Base-by-base conservation (phyloP, 2,888 invertebrate genomes). In the Andrena dorsata region DNA sequence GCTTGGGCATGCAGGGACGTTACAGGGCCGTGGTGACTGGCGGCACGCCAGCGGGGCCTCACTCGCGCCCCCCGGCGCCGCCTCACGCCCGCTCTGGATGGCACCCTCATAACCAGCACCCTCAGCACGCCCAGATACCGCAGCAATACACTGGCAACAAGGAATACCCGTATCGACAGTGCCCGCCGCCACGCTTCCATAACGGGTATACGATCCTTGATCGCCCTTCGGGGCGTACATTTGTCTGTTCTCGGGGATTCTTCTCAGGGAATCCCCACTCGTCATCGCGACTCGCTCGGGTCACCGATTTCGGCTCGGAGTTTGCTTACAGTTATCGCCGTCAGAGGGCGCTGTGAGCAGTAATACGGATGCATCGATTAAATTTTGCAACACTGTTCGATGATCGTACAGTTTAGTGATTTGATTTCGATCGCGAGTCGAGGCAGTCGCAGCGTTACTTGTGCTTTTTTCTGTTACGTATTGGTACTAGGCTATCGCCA, bases 101-200 rank as follows among this genome's bases (percentile, higher is more conserved):
- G 90, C 92, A 91, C 80, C 80, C 87, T 13, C 92, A 91, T 85
- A 82, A 82, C 72, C 90, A 88, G 26, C 91, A 91, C 56, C 85
- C 78, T 60, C 87, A 88, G 28, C 91, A 90, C 76, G 89, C 86
- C 30, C 86, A 88, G 74, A 87, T 85, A 60, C 83, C 86, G 32
- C 83, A 84, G 65, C 92, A 92, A 83, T 90, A 88, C 85, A 68
- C 80, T 80, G 75, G 78, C 84, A 92, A 90, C 92, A 92, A 92
- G 92, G 92, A 92, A 83, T 91, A 91, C 81, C 92, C 92, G 56
- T 91, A 92, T 84, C 91, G 92, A 61, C 92, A 92, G 85, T 90
- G 88, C 76, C 91, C 91, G 79, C 90, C 90, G 49, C 89, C 88
- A 80, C 90, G 92, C 83, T 92, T 89, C 86, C 91, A 92, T 85